Evolutionary conservation across 2,888 invertebrate genomes (phyloP).

Genomic region (Ormyrus pomaceus): DNA sequence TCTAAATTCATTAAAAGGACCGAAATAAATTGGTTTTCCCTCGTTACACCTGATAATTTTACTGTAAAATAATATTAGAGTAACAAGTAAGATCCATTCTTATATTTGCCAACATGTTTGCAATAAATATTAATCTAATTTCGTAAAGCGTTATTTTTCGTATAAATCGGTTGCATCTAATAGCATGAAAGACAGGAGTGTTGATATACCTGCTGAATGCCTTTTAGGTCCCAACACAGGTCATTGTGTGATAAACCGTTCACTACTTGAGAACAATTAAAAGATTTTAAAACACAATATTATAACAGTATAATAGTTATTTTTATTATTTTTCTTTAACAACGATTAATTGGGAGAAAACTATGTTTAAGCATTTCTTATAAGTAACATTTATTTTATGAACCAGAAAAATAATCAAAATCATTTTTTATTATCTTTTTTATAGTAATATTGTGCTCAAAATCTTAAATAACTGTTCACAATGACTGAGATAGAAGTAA

Average conservation of each 20-base stretch:
- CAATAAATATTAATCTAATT: conserved; percentile 60
- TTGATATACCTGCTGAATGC: conserved; percentile 55
- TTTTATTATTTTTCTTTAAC: conserved; percentile 2
- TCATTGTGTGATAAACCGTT: conserved; percentile 48
- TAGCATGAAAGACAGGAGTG: conserved; percentile 64
- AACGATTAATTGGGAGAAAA: conserved; percentile 18
- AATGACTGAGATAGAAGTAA: conserved; percentile 43
- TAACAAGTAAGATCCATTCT: conserved; percentile 29
- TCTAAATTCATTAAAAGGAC: too few species aligned
- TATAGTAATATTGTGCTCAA: conserved; percentile 35
- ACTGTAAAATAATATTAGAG: too few species aligned
- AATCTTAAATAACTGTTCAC: conserved; percentile 34
- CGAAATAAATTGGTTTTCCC: too few species aligned
- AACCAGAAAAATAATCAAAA: conserved; percentile 9
- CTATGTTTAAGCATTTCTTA: conserved; percentile 4
- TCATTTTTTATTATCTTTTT: background rate
- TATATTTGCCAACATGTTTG: conserved; percentile 28
- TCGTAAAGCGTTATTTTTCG: conserved; percentile 61
- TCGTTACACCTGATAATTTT: conserved; percentile 13
- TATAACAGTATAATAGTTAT: background rate
- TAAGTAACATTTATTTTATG: background rate
- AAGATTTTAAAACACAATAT: conserved; percentile 45
- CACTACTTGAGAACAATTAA: conserved; percentile 35
- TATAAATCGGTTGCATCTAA: conserved; percentile 61
- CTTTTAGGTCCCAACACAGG: conserved; percentile 55